A percentile compares a stretch with the other conserved stretches of the same genome.
Conservation (phyloP, 2,113 vertebrate species). For the Stegostoma tigrinum region DNA sequence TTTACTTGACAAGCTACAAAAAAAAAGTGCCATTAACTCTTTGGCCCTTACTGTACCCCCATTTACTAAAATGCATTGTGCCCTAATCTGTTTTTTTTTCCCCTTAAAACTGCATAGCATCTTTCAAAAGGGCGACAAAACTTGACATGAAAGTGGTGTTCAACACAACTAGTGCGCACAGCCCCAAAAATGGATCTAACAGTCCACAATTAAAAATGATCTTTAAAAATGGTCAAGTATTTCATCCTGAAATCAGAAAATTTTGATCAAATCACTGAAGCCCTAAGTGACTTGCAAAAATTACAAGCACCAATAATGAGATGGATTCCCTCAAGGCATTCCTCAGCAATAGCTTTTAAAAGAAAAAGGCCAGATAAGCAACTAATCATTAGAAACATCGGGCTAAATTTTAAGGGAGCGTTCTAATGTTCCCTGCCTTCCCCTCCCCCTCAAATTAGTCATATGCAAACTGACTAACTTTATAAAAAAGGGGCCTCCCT, state of each 20-base stretch:
- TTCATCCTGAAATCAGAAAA: background rate
- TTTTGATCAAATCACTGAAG: background rate
- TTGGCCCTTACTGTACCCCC: background rate
- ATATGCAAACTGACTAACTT: too few species aligned
- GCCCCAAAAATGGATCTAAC: background rate
- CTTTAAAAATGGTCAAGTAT: background rate
- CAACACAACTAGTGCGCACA: background rate
- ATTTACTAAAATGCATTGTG: background rate
- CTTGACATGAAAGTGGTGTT: background rate
- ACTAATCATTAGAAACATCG: background rate
- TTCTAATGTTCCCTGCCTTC: too few species aligned
- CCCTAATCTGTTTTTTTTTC: too few species aligned
- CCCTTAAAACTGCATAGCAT: background rate
- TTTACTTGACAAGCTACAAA: background rate
- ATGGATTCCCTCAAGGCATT: background rate
- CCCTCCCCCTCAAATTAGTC: too few species aligned
- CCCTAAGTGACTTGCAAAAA: background rate
- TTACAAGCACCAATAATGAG: background rate
- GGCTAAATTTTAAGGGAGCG: too few species aligned
- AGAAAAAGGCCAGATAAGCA: background rate
- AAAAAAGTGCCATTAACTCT: background rate
- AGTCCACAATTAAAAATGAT: background rate
- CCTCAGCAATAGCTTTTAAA: background rate
- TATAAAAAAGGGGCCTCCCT: too few species aligned
- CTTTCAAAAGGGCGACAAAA: background rate